Evolutionary conservation across 92 coral and sea anemone genomes (phyloP).

Genomic region (Paragorgia papillata): DNA sequence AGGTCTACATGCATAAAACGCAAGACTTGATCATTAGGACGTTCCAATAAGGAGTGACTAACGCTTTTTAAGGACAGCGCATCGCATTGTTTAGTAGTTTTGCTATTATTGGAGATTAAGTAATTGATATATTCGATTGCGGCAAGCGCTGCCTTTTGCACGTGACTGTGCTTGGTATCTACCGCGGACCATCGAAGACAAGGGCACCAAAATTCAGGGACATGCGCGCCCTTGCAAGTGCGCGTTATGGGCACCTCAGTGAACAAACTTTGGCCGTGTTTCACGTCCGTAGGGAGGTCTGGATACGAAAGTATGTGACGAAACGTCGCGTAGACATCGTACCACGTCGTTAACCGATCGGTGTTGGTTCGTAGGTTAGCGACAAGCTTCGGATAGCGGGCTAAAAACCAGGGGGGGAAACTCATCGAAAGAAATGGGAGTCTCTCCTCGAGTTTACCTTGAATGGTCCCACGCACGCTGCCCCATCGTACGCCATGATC

Average conservation of each 20-base stretch:
- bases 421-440: slow-evolving; percentile 41
- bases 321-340: slow-evolving; percentile 43
- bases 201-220: slow-evolving; percentile 48
- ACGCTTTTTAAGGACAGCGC: slow-evolving; percentile 48
- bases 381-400: slow-evolving; percentile 14
- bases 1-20: neutral
- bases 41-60: slow-evolving; percentile 50
- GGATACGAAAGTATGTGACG: slow-evolving; percentile 38
- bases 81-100: slow-evolving; percentile 47
- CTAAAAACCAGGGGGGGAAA: slow-evolving; percentile 41
- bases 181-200: slow-evolving; percentile 49
- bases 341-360: slow-evolving; percentile 36
- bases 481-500: slow-evolving; percentile 49
- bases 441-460: slow-evolving; percentile 52
- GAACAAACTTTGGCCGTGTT: slow-evolving; percentile 22
- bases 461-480: slow-evolving; percentile 37
- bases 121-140: slow-evolving; percentile 56
- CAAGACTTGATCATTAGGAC: slow-evolving; percentile 51
- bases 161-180: slow-evolving; percentile 38
- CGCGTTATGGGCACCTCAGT: slow-evolving; percentile 12
- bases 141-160: slow-evolving; percentile 49
- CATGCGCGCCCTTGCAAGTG: slow-evolving; percentile 32
- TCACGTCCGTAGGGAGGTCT: slow-evolving; percentile 1
- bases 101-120: slow-evolving; percentile 5
- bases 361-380: slow-evolving; percentile 27